A percentile compares a stretch with the other conserved stretches of the same genome.
Evolutionary conservation across 1,140 invertebrate genomes (phyloP).

Genomic region (Orussus abietinus): DNA sequence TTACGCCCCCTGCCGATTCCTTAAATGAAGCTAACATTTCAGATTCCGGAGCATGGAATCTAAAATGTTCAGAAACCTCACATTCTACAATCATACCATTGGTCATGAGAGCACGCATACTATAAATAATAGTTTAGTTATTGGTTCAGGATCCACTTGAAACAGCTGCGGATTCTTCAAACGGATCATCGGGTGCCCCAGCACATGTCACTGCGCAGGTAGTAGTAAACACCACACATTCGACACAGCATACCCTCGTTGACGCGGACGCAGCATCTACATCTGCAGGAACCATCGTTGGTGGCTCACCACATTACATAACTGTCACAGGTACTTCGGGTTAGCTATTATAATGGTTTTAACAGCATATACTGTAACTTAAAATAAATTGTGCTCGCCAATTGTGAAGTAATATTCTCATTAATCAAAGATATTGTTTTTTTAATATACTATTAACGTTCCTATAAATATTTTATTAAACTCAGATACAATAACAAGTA

Average conservation of each 20-base stretch:
- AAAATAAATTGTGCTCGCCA: too few species aligned
- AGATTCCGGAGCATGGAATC: neutral
- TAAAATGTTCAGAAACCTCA: too few species aligned
- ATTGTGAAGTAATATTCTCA: too few species aligned
- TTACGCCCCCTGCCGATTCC: too few species aligned
- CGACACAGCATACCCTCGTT: slow-evolving; percentile 46
- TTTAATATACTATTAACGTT: too few species aligned
- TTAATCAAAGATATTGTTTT: too few species aligned
- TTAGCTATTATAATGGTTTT: too few species aligned
- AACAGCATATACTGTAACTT: too few species aligned
- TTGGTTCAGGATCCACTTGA: slow-evolving; percentile 50
- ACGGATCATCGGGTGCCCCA: slow-evolving; percentile 47
- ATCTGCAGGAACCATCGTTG: slow-evolving; percentile 46
- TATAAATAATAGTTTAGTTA: slow-evolving; percentile 38
- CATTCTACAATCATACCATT: neutral
- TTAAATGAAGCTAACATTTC: too few species aligned
- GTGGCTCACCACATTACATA: slow-evolving; percentile 54
- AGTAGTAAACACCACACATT: slow-evolving; percentile 51
- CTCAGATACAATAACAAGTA: too few species aligned
- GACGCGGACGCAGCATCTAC: slow-evolving; percentile 49
- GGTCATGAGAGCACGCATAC: slow-evolving; percentile 25
- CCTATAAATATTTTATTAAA: too few species aligned
- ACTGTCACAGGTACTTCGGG: slow-evolving; percentile 53
- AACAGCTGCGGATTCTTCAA: slow-evolving; percentile 49
- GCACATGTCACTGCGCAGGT: slow-evolving; percentile 54